These are phyloP conservation scores for Grapholita molesta DNA, from an alignment of 1,140 invertebrate genomes.

Conservation along the genomic window DNA sequence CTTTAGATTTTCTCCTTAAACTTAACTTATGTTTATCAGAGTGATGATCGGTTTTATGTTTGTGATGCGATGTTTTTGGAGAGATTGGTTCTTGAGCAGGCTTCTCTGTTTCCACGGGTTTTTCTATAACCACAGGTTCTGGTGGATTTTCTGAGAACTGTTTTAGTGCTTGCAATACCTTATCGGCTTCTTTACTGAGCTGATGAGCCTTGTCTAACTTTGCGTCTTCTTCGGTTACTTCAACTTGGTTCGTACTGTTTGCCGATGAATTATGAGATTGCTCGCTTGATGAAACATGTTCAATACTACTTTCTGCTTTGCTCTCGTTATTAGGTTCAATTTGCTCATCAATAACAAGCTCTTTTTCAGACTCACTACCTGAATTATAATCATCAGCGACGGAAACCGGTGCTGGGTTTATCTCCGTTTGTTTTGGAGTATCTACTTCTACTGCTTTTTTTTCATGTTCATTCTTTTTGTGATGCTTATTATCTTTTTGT, in stretches of 20 bases:
- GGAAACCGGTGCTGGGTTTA: background rate
- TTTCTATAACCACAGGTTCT: slow-evolving; percentile 7
- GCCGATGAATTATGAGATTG: slow-evolving; percentile 1
- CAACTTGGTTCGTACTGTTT: slow-evolving; percentile 2
- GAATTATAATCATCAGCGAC: background rate
- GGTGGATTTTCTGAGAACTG: slow-evolving; percentile 16
- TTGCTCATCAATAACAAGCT: slow-evolving; percentile 43
- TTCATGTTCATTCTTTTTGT: slow-evolving; percentile 6
- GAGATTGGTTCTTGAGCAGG: background rate
- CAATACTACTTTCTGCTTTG: slow-evolving; percentile 9
- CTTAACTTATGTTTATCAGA: slow-evolving; percentile 38
- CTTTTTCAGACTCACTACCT: slow-evolving; percentile 44
- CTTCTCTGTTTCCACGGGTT: slow-evolving; percentile 5
- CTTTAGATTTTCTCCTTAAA: slow-evolving; percentile 26
- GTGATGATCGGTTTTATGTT: slow-evolving; percentile 15
- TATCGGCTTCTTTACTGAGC: slow-evolving; percentile 63
- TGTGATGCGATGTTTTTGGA: slow-evolving; percentile 11
- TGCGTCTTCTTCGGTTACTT: slow-evolving; percentile 26
- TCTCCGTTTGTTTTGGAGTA: background rate
- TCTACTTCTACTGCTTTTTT: background rate
- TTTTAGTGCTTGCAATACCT: slow-evolving; percentile 28
- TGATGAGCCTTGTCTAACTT: slow-evolving; percentile 58
- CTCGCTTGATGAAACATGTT: slow-evolving; percentile 17
- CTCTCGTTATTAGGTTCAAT: slow-evolving; percentile 24
- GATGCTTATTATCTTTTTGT: slow-evolving; percentile 20